Evolutionary conservation across 2,113 vertebrate species (phyloP).

Genomic region (Prinia subflava): DNA sequence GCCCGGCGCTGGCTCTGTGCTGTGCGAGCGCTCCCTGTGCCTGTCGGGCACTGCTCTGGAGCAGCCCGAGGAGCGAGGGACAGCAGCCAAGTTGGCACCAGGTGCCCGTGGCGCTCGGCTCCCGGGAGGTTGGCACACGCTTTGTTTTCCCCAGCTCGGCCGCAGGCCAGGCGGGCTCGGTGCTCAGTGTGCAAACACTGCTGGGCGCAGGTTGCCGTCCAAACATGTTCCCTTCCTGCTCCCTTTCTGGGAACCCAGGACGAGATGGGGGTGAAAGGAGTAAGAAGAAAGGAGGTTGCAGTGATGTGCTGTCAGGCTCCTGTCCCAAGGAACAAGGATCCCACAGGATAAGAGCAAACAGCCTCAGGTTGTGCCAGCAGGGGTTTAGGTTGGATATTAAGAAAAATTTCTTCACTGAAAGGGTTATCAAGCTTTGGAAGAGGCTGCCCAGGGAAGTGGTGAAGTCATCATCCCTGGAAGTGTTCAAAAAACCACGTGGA

Average conservation of each 20-base stretch:
- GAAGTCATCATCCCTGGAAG: background rate
- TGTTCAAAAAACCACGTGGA: background rate
- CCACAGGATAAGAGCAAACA: background rate
- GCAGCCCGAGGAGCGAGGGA: rapidly evolving
- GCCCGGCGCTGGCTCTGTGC: background rate
- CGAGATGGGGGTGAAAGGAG: background rate
- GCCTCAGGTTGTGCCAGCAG: background rate
- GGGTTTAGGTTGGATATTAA: background rate
- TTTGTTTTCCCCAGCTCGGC: background rate
- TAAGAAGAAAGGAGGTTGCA: rapidly evolving
- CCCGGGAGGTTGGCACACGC: background rate
- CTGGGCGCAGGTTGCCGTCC: background rate
- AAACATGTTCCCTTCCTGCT: background rate
- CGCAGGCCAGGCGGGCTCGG: background rate
- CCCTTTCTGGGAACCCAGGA: background rate
- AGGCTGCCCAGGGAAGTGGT: background rate
- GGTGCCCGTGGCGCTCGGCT: background rate
- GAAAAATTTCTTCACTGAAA: background rate
- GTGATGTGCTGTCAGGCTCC: rapidly evolving
- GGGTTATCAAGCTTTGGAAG: background rate
- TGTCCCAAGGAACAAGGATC: background rate
- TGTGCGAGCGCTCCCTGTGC: rapidly evolving
- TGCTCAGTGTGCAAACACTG: background rate
- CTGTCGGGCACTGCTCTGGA: background rate
- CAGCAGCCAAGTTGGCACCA: background rate